Percentiles rank a stretch among this genome's conserved stretches.
These are phyloP conservation scores for Pseudochirops cupreus DNA, from an alignment of 2,797 vertebrate species.

Conservation along the genomic window DNA sequence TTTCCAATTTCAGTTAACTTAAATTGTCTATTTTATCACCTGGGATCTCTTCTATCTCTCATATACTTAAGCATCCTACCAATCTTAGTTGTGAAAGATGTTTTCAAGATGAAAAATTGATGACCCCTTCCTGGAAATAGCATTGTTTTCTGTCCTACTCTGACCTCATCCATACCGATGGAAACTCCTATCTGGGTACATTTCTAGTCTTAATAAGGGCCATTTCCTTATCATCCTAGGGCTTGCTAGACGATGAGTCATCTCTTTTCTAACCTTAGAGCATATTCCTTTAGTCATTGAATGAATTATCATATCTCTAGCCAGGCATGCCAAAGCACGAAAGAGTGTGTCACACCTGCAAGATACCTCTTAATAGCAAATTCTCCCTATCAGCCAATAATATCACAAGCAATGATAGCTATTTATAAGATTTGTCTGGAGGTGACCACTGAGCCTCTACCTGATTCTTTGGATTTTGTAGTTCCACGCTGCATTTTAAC, in stretches of 20 bases:
- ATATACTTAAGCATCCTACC: not conserved
- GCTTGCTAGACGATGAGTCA: not conserved
- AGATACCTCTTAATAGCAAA: not conserved
- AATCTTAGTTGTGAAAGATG: not conserved
- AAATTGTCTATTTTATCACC: not conserved
- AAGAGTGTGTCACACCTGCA: conserved; percentile 2
- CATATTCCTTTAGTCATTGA: not conserved
- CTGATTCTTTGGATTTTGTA: not conserved
- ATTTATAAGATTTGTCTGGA: not conserved
- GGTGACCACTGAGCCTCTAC: not conserved
- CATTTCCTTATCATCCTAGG: not conserved
- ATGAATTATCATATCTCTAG: not conserved
- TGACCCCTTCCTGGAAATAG: not conserved
- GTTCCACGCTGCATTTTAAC: rapidly evolving
- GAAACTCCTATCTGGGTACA: not conserved
- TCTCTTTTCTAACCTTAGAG: not conserved
- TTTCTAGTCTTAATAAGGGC: not conserved
- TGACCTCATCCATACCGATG: not conserved
- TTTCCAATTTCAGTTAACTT: not conserved
- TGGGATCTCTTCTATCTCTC: not conserved
- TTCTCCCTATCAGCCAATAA: not conserved
- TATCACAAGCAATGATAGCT: not conserved
- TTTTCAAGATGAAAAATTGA: not conserved
- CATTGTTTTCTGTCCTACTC: not conserved
- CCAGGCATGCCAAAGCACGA: not conserved